These are phyloP conservation scores for Tricholaema leucomelas DNA, from an alignment of 2,113 vertebrate genomes.

Conservation along the genomic window DNA sequence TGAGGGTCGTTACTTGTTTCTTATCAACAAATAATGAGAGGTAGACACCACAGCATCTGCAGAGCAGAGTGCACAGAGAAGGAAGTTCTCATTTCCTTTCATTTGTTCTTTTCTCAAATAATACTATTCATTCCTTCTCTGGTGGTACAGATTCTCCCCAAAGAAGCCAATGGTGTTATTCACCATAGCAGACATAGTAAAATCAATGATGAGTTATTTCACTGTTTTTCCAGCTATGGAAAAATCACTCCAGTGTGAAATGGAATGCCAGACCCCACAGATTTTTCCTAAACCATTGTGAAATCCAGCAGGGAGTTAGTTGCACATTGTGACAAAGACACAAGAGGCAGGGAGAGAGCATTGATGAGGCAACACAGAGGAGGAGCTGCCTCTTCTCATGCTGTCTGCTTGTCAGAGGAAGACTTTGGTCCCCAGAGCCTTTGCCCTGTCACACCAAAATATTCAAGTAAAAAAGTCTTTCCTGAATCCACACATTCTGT, in stretches of 20 bases:
- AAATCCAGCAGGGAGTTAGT: not conserved
- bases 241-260: not conserved
- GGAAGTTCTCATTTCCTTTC: conserved; percentile 10
- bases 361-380: not conserved
- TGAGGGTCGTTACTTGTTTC: not conserved
- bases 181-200: not conserved
- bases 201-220: not conserved
- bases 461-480: not conserved
- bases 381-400: not conserved
- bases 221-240: not conserved
- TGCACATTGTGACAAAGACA: not conserved
- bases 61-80: not conserved
- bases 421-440: not conserved
- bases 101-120: not conserved
- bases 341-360: not conserved
- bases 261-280: not conserved
- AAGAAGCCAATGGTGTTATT: not conserved
- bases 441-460: not conserved
- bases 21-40: not conserved
- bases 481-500: not conserved
- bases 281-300: not conserved
- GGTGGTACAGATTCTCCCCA: not conserved
- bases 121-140: conserved; percentile 10
- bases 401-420: not conserved
- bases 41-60: conserved; percentile 1